Evolutionary conservation across 2,888 invertebrate genomes (phyloP), one percentile per base, ranked within the genome.

Genomic region (Xylocampa areola): DNA sequence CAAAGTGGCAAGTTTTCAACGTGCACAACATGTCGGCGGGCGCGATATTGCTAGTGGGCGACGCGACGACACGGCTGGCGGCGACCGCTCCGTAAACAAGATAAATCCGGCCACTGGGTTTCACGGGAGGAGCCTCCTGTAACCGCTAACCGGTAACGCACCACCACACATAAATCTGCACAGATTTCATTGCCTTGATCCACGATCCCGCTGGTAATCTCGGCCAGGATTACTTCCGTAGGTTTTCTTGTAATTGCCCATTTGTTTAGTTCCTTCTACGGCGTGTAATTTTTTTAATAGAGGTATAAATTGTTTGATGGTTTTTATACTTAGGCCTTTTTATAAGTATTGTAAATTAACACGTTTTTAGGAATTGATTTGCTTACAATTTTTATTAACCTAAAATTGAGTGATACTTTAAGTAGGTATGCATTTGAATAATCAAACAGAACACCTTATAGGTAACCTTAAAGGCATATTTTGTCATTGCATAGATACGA

Each of bases 41-140:
- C 51, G 57, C 75, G 61, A 73, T 76, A 73, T 75, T 75, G 74
- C 64, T 66, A 68, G 71, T 55, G 69, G 70, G 69, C 73, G 66
- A 55, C 70, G 71, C 81, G 87, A 83, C 84, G 79, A 75, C 67
- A 70, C 53, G 63, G 50, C 49, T 50, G 58, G 44, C 55, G 69
- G 66, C 82, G 82, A 80, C 82, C 69, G 68, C 70, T 62, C 63
- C 81, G 86, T 88, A 89, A 89, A 87, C 87, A 89, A 88, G 87
- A 89, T 88, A 89, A 87, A 84, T 77, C 82, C 80, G 77, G 49
- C 64, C 60, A 59, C 58, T 53, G 50, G 27, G 39, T 37, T 39
- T 49, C 59, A 32, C 52, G 27, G 35, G 50, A 68, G 67, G 54
- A 40, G 19, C 30, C 39, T 54, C 60, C 54, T 43, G 39, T 48